Evolutionary conservation across 2,113 vertebrate species (phyloP).

Genomic region (Calyptommatus sinebrachiatus): DNA sequence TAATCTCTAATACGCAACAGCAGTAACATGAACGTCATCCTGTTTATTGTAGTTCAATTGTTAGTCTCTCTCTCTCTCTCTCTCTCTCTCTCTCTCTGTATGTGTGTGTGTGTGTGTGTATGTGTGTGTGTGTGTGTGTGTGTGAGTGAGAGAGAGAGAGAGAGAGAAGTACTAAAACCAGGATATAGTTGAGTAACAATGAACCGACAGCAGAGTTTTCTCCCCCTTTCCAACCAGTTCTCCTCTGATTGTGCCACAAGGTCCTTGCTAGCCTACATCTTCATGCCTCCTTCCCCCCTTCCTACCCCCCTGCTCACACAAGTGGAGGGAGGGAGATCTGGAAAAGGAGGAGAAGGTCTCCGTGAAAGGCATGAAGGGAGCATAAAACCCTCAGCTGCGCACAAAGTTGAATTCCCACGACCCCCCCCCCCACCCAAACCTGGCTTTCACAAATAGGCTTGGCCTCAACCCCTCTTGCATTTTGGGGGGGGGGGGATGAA

Average conservation of each 20-base stretch:
- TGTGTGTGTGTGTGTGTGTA: too few species aligned
- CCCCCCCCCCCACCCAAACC: slow-evolving; percentile 51
- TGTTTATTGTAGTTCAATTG: not conserved
- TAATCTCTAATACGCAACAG: not conserved
- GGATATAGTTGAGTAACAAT: not conserved
- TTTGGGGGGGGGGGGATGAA: slow-evolving; percentile 61
- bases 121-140: too few species aligned
- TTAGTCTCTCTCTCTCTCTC: not conserved
- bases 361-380: slow-evolving; percentile 33
- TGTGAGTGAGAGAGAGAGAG: too few species aligned
- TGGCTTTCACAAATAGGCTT: slow-evolving; percentile 72
- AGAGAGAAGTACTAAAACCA: not conserved
- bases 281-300: not conserved
- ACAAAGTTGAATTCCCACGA: slow-evolving; percentile 65
- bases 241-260: not conserved
- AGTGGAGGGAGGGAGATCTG: not conserved
- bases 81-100: too few species aligned
- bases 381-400: slow-evolving; percentile 30
- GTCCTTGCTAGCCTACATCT: not conserved
- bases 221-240: too few species aligned
- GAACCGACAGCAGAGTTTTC: not conserved
- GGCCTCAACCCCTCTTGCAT: slow-evolving; percentile 53
- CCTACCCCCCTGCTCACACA: not conserved
- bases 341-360: slow-evolving; percentile 35
- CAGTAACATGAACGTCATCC: not conserved